phyloP scores from a whole-genome alignment of 2,888 invertebrate species.

The Callimorpha dominula region DNA sequence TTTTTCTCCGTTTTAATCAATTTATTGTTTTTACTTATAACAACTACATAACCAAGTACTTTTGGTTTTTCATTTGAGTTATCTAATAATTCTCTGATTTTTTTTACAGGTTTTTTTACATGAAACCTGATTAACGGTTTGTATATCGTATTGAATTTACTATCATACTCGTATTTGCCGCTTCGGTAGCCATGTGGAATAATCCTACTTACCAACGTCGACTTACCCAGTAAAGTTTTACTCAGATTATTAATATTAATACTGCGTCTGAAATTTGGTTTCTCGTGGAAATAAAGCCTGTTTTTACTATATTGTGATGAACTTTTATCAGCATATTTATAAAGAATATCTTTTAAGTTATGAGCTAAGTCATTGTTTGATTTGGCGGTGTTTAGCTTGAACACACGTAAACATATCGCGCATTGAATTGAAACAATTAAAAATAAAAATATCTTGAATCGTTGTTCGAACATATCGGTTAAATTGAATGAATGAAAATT shows the following conservation, averaged over 20 bases:
- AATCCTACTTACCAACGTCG: slow-evolving; percentile 42
- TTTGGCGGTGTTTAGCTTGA: slow-evolving; percentile 10
- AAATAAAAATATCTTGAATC: slow-evolving; percentile 28
- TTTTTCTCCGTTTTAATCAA: not conserved
- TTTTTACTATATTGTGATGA: not conserved
- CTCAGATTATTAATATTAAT: not conserved
- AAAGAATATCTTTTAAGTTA: slow-evolving; percentile 11
- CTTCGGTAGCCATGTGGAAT: slow-evolving; percentile 47
- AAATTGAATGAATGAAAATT: not conserved
- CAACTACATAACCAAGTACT: slow-evolving; percentile 5
- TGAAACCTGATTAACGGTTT: slow-evolving; percentile 52
- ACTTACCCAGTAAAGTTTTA: slow-evolving; percentile 12
- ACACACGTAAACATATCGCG: slow-evolving; percentile 18
- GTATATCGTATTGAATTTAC: slow-evolving; percentile 44
- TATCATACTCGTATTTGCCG: slow-evolving; percentile 46
- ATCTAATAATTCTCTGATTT: slow-evolving; percentile 3
- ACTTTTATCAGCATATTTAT: not conserved
- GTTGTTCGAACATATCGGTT: slow-evolving; percentile 23
- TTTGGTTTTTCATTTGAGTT: not conserved
- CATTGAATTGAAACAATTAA: slow-evolving; percentile 25
- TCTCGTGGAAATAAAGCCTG: not conserved
- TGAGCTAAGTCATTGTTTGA: not conserved
- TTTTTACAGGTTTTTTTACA: slow-evolving; percentile 32
- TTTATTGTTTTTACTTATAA: slow-evolving; percentile 8
- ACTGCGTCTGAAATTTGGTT: not conserved